Percentiles rank a stretch among this genome's conserved stretches.
Evolutionary conservation across 1,140 invertebrate species (phyloP).

Genomic region (Meloidogyne hapla): DNA sequence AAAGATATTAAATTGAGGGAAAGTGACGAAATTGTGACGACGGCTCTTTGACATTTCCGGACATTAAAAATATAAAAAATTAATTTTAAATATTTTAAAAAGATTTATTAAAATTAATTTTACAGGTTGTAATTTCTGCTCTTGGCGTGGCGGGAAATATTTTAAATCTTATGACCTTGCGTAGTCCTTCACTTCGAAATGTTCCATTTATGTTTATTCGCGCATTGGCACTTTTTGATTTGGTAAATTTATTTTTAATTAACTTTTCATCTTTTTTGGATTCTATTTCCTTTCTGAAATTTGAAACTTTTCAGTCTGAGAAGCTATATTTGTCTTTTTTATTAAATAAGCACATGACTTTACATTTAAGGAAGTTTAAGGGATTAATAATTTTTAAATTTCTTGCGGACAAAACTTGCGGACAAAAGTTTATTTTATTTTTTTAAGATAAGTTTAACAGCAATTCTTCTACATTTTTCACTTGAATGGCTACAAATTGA

Average conservation of each 20-base stretch:
- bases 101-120: background rate
- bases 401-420: too few species aligned
- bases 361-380: background rate
- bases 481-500: conserved; percentile 42
- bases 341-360: background rate
- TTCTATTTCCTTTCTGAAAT: background rate
- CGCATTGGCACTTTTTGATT: conserved; percentile 58
- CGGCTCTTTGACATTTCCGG: too few species aligned
- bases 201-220: conserved; percentile 62
- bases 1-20: too few species aligned
- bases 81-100: too few species aligned
- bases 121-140: conserved; percentile 51
- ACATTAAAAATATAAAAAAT: too few species aligned
- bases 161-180: conserved; percentile 54
- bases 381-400: background rate
- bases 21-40: too few species aligned
- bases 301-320: background rate
- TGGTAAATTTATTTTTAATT: conserved; percentile 39
- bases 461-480: conserved; percentile 54
- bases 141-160: conserved; percentile 57
- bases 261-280: too few species aligned
- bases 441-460: conserved; percentile 45
- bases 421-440: background rate
- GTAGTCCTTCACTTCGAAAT: conserved; percentile 56
- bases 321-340: background rate